Conservation (phyloP, 2,113 vertebrate genomes). For the Mohoua ochrocephala region DNA sequence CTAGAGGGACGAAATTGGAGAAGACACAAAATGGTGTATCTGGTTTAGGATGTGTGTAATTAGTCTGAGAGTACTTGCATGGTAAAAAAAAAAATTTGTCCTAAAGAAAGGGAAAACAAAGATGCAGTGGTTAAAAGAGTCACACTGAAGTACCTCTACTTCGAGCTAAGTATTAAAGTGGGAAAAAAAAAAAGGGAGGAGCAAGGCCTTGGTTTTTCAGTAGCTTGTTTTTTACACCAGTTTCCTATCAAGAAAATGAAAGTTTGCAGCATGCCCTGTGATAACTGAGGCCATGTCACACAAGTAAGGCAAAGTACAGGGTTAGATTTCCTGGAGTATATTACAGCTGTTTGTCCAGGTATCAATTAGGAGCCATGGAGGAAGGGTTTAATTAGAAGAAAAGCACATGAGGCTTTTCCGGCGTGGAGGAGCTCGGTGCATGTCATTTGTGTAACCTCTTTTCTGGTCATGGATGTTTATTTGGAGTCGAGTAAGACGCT, state of each 20-base stretch:
- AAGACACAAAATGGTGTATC: neutral
- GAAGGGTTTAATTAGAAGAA: constrained; percentile 36
- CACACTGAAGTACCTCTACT: neutral
- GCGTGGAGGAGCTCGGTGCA: fast-evolving
- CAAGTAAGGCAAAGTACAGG: neutral
- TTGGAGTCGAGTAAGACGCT: neutral
- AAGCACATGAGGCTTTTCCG: neutral
- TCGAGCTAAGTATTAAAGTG: neutral
- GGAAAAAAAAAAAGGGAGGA: neutral
- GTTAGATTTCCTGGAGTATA: neutral
- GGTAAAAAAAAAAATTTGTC: neutral
- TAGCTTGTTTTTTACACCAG: neutral
- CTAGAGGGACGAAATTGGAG: neutral
- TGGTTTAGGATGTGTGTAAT: neutral
- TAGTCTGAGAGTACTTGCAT: neutral
- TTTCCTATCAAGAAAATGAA: neutral
- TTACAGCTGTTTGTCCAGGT: constrained; percentile 6
- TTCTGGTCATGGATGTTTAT: constrained; percentile 8
- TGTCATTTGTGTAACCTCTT: constrained; percentile 24
- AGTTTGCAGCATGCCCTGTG: neutral
- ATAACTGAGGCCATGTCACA: neutral
- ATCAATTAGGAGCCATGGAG: neutral
- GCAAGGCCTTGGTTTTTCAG: neutral
- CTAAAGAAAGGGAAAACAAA: neutral
- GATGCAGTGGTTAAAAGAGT: neutral